These are phyloP conservation scores for Anguilla pacifica DNA, from an alignment of 2,797 vertebrate genomes.

Conservation along the genomic window DNA sequence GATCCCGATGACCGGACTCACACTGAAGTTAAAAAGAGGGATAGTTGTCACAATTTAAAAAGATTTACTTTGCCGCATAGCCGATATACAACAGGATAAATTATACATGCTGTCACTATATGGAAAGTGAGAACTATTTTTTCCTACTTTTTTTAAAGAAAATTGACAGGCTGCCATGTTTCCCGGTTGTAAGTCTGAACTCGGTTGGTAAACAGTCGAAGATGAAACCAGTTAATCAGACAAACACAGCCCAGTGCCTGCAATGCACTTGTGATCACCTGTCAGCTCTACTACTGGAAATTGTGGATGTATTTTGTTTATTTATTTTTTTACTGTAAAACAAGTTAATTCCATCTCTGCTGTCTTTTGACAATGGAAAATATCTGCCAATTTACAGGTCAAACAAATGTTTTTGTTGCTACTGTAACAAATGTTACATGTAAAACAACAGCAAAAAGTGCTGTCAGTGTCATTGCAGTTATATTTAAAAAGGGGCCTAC, in stretches of 20 bases:
- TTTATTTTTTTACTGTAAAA: too few species aligned
- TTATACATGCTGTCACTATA: not conserved
- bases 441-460: not conserved
- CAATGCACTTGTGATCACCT: not conserved
- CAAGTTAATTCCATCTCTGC: not conserved
- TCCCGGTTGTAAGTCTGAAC: not conserved
- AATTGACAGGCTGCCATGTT: slow-evolving; percentile 17
- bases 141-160: not conserved
- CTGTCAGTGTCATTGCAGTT: not conserved
- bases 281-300: slow-evolving; percentile 14
- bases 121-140: not conserved
- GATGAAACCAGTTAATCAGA: slow-evolving; percentile 22
- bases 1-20: not conserved
- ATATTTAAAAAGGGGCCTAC: slow-evolving; percentile 46
- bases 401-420: not conserved
- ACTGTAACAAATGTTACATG: not conserved
- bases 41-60: not conserved
- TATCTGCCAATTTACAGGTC: not conserved
- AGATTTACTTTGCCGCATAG: not conserved
- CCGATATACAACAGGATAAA: not conserved
- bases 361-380: not conserved
- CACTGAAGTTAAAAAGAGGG: not conserved
- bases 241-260: not conserved
- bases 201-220: slow-evolving; percentile 19
- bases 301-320: not conserved